phyloP scores from a whole-genome alignment of 37 sponge, comb jelly and placozoan species.

The Cliona cf. orientalis region DNA sequence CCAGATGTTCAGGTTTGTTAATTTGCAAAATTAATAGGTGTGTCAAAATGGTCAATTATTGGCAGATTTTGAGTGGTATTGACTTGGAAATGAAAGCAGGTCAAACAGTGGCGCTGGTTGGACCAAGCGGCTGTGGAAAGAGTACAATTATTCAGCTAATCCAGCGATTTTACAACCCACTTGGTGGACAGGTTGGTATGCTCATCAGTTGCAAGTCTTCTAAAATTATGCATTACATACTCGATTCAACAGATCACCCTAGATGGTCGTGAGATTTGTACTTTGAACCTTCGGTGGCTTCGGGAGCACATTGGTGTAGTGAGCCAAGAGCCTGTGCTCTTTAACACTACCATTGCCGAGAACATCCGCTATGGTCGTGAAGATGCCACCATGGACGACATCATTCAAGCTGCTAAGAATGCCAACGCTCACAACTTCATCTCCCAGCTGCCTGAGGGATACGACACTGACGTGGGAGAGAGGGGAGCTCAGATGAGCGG shows the following conservation, averaged over 20 bases:
- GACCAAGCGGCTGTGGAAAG: conserved; percentile 96
- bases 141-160: conserved; percentile 88
- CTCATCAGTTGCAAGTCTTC: too few relatives aligned
- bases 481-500: conserved; percentile 76
- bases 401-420: conserved; percentile 77
- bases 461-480: conserved; percentile 68
- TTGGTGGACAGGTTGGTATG: conserved; percentile 75
- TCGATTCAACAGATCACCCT: conserved; percentile 73
- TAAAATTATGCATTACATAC: too few relatives aligned
- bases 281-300: conserved; percentile 87
- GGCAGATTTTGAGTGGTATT: conserved; percentile 69
- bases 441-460: conserved; percentile 26
- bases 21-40: neutral
- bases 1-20: conserved; percentile 58
- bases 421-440: conserved; percentile 80
- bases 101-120: conserved; percentile 89
- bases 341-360: conserved; percentile 90
- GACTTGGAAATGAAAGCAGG: conserved; percentile 67
- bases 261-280: conserved; percentile 73
- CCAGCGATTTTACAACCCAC: conserved; percentile 86
- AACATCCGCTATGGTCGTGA: conserved; percentile 90
- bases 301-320: conserved; percentile 90
- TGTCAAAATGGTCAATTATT: too few relatives aligned
- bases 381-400: conserved; percentile 79
- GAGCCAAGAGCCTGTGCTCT: conserved; percentile 96